Evolutionary conservation across 2,888 invertebrate genomes (phyloP).

Genomic region (Acronicta aceris): DNA sequence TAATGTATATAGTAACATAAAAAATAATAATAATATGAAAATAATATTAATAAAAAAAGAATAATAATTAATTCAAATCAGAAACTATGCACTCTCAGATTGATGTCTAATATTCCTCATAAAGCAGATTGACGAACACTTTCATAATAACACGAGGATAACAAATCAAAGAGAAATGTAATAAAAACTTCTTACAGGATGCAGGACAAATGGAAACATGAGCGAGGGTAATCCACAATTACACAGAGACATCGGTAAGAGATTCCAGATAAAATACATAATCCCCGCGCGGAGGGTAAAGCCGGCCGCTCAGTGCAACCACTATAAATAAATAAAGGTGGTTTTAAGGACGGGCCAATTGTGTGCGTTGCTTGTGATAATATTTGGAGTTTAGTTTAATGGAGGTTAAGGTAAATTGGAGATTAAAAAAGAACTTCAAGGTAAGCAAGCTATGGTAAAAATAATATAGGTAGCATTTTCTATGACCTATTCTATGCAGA

Average conservation of each 20-base stretch:
- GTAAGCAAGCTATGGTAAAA: too few relatives aligned
- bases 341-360: slow-evolving; percentile 35
- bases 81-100: slow-evolving; percentile 3
- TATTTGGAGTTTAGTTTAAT: neutral
- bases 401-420: too few relatives aligned
- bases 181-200: slow-evolving; percentile 51
- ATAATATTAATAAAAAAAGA: too few relatives aligned
- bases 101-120: neutral
- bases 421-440: too few relatives aligned
- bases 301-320: slow-evolving; percentile 52
- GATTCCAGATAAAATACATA: slow-evolving; percentile 85
- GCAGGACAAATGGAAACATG: slow-evolving; percentile 82
- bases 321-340: slow-evolving; percentile 51
- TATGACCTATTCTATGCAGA: too few relatives aligned
- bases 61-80: too few relatives aligned
- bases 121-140: slow-evolving; percentile 19
- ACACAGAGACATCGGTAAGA: slow-evolving; percentile 84
- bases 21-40: too few relatives aligned
- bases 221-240: slow-evolving; percentile 85
- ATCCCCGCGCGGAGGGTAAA: slow-evolving; percentile 69
- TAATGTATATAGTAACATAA: too few relatives aligned
- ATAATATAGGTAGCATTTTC: too few relatives aligned
- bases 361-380: slow-evolving; percentile 21
- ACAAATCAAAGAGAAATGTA: slow-evolving; percentile 35
- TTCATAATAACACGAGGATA: slow-evolving; percentile 12